Evolutionary conservation across 2,888 invertebrate genomes (phyloP).

Genomic region (Listrodromus nycthemerus): DNA sequence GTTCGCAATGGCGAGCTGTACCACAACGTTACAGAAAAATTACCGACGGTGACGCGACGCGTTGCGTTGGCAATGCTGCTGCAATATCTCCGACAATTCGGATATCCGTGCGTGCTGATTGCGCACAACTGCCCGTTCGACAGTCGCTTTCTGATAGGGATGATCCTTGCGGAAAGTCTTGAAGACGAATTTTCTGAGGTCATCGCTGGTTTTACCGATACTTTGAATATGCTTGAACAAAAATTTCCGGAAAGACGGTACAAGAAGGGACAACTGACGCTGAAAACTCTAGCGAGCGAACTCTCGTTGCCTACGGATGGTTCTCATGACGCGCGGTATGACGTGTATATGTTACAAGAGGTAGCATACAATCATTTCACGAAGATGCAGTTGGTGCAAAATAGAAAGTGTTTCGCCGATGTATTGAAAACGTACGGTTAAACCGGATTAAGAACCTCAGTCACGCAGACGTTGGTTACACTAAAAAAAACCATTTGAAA

Average conservation of each 20-base stretch:
- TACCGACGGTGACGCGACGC: background rate
- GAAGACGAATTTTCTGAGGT: slow-evolving; percentile 1
- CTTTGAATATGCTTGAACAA: slow-evolving; percentile 42
- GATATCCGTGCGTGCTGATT: slow-evolving; percentile 45
- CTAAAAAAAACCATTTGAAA: background rate
- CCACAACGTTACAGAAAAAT: background rate
- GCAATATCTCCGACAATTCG: slow-evolving; percentile 8
- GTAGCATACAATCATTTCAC: slow-evolving; percentile 42
- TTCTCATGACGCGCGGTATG: slow-evolving; percentile 54
- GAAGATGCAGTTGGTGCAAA: background rate
- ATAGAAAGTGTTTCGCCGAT: background rate
- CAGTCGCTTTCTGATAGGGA: background rate
- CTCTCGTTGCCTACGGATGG: background rate
- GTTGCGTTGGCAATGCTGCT: slow-evolving; percentile 38
- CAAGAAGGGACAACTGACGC: slow-evolving; percentile 15
- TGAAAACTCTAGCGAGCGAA: slow-evolving; percentile 47
- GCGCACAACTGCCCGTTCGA: slow-evolving; percentile 62
- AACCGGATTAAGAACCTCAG: background rate
- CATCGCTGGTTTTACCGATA: slow-evolving; percentile 56
- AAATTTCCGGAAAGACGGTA: slow-evolving; percentile 47
- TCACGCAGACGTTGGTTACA: background rate
- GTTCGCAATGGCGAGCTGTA: slow-evolving; percentile 33
- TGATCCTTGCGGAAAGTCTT: background rate
- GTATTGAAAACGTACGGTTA: background rate
- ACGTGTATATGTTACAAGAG: slow-evolving; percentile 42